Conservation (phyloP, 2,113 vertebrate genomes). For the Mormoops blainvillei region DNA sequence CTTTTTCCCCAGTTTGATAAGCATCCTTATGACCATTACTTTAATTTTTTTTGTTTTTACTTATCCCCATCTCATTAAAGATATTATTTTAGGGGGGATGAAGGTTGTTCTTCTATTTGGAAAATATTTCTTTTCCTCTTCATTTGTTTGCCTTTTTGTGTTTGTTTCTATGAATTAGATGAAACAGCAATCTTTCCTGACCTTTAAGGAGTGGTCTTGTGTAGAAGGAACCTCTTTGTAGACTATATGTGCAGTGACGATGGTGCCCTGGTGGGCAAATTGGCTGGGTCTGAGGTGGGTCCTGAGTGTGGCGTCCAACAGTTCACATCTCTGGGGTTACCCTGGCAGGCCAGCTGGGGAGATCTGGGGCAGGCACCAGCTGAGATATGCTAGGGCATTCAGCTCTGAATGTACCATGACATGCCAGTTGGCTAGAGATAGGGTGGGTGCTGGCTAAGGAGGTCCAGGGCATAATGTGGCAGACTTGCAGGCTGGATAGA, state of each 20-base stretch:
- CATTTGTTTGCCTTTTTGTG: neutral
- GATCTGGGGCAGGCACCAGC: neutral
- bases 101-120: neutral
- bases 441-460: neutral
- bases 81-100: neutral
- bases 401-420: neutral
- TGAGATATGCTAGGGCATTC: neutral
- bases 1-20: neutral
- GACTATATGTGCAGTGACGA: neutral
- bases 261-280: neutral
- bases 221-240: neutral
- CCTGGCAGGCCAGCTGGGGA: too few species aligned
- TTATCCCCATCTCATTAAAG: neutral
- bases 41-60: neutral
- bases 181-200: neutral
- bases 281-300: neutral
- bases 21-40: neutral
- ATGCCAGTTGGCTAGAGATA: neutral
- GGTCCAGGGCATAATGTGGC: neutral
- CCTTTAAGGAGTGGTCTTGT: neutral
- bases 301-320: neutral
- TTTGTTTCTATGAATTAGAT: neutral
- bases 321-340: neutral
- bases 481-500: neutral
- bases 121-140: neutral